These are phyloP conservation scores for Vanessa atalanta DNA, from an alignment of 1,140 invertebrate species.

Conservation along the genomic window DNA sequence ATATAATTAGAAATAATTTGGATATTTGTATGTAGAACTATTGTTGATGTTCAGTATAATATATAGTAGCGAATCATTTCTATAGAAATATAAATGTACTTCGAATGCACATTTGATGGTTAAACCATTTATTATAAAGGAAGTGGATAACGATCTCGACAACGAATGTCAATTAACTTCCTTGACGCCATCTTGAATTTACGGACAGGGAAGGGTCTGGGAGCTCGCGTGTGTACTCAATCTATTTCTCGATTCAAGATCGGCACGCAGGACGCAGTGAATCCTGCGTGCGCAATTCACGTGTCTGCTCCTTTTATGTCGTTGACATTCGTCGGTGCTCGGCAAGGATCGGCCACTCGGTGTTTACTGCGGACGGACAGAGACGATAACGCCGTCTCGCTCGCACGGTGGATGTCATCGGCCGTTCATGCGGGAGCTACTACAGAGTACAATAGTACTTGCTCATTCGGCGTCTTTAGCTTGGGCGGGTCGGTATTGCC, in stretches of 20 bases:
- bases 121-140: conserved; percentile 27
- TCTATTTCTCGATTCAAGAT: conserved; percentile 37
- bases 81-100: not conserved
- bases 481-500: conserved; percentile 71
- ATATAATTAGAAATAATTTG: not conserved
- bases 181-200: conserved; percentile 39
- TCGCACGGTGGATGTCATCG: conserved; percentile 62
- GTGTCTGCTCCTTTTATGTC: conserved; percentile 50
- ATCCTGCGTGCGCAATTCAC: conserved; percentile 67
- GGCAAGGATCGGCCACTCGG: conserved; percentile 43
- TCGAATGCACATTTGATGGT: not conserved
- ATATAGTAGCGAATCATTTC: not conserved
- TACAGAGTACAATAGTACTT: conserved; percentile 47
- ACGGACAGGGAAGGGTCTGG: conserved; percentile 9
- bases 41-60: not conserved
- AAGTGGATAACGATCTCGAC: conserved; percentile 29
- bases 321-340: conserved; percentile 44
- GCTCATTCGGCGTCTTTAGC: conserved; percentile 66
- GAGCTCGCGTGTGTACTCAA: conserved; percentile 29
- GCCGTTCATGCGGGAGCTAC: conserved; percentile 65
- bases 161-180: conserved; percentile 38
- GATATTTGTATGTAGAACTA: too few species aligned
- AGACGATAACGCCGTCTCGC: conserved; percentile 44
- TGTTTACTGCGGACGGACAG: conserved; percentile 39
- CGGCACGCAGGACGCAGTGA: conserved; percentile 41